A percentile compares a stretch with the other conserved stretches of the same genome.
phyloP scores from a whole-genome alignment of 1,140 invertebrate genomes.

The Caenorhabditis brenneri region DNA sequence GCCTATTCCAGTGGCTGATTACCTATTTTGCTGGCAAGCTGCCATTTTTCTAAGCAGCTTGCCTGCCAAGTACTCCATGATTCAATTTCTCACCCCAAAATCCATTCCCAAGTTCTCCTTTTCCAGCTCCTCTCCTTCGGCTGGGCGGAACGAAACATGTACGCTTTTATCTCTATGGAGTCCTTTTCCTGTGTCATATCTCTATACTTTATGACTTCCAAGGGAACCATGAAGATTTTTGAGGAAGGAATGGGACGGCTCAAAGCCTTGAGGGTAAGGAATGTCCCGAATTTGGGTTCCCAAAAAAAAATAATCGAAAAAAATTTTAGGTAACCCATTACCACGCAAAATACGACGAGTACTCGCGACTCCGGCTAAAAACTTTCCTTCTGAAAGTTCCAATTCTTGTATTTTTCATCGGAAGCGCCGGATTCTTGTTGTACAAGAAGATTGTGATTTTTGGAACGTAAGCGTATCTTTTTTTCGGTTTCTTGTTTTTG shows the following conservation, averaged over 20 bases:
- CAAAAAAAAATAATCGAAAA: background rate
- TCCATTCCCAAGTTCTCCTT: too few species aligned
- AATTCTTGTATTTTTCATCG: background rate
- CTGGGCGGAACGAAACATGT: background rate
- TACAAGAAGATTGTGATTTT: background rate
- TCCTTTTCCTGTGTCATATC: slow-evolving; percentile 9
- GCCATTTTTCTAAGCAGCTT: too few species aligned
- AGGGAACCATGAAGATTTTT: background rate
- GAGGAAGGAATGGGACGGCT: background rate
- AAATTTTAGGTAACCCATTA: background rate
- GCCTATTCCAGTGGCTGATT: too few species aligned
- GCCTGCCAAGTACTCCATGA: too few species aligned
- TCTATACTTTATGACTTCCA: background rate
- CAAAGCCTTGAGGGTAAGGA: background rate
- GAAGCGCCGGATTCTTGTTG: background rate
- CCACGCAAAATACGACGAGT: background rate
- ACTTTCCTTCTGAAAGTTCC: background rate
- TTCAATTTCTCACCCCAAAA: too few species aligned
- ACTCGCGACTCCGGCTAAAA: background rate
- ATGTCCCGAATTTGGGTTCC: background rate
- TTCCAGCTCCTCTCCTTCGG: slow-evolving; percentile 8
- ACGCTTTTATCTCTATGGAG: slow-evolving; percentile 5
- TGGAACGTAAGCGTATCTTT: background rate
- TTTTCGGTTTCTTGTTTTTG: background rate
- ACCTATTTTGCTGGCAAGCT: too few species aligned